Evolutionary conservation across 2,797 vertebrate genomes (phyloP), one percentile per base, ranked within the genome.

Genomic region (Euphonia xanthogaster): DNA sequence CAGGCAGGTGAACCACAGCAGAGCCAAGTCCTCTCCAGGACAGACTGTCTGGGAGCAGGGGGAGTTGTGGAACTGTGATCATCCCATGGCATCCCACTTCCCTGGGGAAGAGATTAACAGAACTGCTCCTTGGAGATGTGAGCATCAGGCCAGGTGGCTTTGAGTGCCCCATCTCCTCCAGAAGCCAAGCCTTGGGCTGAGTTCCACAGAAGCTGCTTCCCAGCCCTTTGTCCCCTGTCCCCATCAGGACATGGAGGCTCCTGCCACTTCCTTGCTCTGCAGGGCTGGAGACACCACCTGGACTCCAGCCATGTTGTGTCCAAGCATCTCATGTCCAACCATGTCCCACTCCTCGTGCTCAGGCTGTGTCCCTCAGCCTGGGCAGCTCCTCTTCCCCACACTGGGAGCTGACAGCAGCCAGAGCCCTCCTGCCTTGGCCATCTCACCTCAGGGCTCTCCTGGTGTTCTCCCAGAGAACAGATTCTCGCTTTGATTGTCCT

Each of bases 51-150:
- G n/a, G 51, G 35, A 89, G 27, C 33, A 5, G 3, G 4, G 14
- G 19, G 6, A 57, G 18, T 27, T 0, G 0, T 3, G 33, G 23
- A 40, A 31, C 28, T 55, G 23, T 4, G 2, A 31, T 42, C 1
- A 70, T 42, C 42, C 39, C 18, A 4, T 1, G 3, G 47, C 25
- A 61, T 15, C 51, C 55, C 60, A 35, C 33, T 65, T 87, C 25
- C n/a, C 16, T 12, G 25, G n/a, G 7, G 3, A 90, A 55, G 35
- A 73, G 21, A 45, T 14, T 66, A 31, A 47, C 84, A 19, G 78
- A 73, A 39, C 23, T 0, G 1, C 53, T 60, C 15, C 5, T 14
- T 12, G 14, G 28, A 70, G 39, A 25, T 1, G 2, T 21, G 33
- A 79, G 14, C 20, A 20, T 27, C 47, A 62, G 50, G 21, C 63